phyloP scores from a whole-genome alignment of 2,888 invertebrate species.

The Sesia bembeciformis region DNA sequence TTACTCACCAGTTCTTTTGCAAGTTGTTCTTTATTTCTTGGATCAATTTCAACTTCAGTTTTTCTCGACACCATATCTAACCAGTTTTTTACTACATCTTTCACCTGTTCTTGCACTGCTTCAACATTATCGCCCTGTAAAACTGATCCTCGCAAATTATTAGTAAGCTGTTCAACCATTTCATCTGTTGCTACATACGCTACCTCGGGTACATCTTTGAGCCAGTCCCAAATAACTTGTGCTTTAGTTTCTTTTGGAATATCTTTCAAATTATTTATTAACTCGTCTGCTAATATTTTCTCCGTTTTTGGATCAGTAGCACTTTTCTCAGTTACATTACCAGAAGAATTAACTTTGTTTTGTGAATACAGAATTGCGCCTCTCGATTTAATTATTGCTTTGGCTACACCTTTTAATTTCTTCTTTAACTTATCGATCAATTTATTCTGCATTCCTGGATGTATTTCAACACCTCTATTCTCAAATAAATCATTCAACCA shows the following conservation, averaged over 20 bases:
- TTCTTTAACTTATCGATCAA: background rate
- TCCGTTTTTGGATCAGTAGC: too few species aligned
- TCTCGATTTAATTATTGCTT: background rate
- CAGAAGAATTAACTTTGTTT: too few species aligned
- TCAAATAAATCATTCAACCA: constrained; percentile 2
- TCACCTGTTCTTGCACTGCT: background rate
- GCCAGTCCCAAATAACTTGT: background rate
- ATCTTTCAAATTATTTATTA: too few species aligned
- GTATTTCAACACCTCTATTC: background rate
- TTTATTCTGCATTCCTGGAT: background rate
- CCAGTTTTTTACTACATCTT: constrained; percentile 3
- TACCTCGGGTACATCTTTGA: constrained; percentile 5
- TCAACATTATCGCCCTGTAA: background rate
- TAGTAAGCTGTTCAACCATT: background rate
- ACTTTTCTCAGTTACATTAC: too few species aligned
- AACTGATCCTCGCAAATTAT: background rate
- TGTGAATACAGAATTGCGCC: too few species aligned
- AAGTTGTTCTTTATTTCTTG: constrained; percentile 4
- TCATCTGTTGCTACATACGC: background rate
- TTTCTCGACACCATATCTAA: constrained; percentile 2
- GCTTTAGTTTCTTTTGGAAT: constrained; percentile 1
- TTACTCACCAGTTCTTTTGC: constrained; percentile 3
- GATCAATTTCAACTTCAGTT: background rate
- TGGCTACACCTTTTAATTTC: background rate
- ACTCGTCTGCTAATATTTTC: too few species aligned